Percentiles rank a stretch among this genome's conserved stretches.
These are phyloP conservation scores for Chymomyza caudatula DNA, from an alignment of 2,888 invertebrate species.

Conservation along the genomic window DNA sequence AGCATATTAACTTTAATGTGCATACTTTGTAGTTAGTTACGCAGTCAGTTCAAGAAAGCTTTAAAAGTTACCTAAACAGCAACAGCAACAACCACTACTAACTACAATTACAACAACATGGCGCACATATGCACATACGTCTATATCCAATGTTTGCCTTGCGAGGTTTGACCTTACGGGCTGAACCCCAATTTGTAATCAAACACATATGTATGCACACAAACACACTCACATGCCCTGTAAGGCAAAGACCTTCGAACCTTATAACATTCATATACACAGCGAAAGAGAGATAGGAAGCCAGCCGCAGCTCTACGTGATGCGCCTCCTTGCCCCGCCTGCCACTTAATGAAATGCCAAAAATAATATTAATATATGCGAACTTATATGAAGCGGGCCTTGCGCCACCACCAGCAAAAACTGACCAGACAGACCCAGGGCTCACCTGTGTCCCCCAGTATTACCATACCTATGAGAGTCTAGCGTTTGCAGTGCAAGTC, in stretches of 20 bases:
- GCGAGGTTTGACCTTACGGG: slow-evolving; percentile 61
- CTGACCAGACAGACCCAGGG: background rate
- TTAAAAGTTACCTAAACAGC: background rate
- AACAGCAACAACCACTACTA: background rate
- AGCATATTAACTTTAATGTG: slow-evolving; percentile 6
- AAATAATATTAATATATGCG: background rate
- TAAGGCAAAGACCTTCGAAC: slow-evolving; percentile 50
- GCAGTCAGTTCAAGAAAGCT: background rate
- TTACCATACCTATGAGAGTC: background rate
- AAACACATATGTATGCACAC: background rate
- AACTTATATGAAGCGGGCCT: background rate
- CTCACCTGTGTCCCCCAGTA: background rate
- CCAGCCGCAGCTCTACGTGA: background rate
- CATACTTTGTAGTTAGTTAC: slow-evolving; percentile 1
- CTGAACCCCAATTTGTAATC: slow-evolving; percentile 49
- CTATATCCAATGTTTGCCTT: background rate
- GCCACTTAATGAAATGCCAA: too few relatives aligned
- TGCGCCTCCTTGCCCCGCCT: background rate
- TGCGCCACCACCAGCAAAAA: background rate
- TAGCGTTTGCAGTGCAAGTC: background rate
- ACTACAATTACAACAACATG: slow-evolving; percentile 5
- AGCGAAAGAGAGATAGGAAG: background rate
- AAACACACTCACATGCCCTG: background rate
- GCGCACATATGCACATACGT: background rate
- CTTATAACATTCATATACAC: background rate